Evolutionary conservation across 2,888 invertebrate species (phyloP).

Genomic region (Chaetoderma sp.): DNA sequence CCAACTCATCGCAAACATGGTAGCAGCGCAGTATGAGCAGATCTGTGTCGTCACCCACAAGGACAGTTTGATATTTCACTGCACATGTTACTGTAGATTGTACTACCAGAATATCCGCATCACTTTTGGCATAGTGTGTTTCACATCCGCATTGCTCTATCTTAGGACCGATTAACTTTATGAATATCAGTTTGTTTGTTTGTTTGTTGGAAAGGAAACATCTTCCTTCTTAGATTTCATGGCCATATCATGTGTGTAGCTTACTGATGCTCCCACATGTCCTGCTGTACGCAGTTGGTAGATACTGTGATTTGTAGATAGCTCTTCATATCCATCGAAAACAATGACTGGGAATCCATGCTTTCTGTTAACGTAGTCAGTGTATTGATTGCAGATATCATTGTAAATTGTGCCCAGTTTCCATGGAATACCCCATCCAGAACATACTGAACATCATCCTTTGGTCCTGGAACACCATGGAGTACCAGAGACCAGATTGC

Average conservation of each 20-base stretch:
- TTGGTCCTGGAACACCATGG: neutral
- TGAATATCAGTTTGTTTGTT: too few species aligned
- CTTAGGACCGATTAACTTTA: too few species aligned
- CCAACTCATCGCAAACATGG: too few species aligned
- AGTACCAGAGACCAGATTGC: constrained; percentile 6
- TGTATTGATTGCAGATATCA: constrained; percentile 4
- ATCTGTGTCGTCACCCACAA: too few species aligned
- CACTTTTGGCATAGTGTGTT: too few species aligned
- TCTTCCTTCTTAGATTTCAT: constrained; percentile 20
- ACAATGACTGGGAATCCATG: constrained; percentile 19
- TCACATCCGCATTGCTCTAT: too few species aligned
- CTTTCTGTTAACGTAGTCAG: constrained; percentile 14
- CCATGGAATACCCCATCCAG: constrained; percentile 19
- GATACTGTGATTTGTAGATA: constrained; percentile 26
- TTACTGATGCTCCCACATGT: constrained; percentile 17
- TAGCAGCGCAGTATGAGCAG: too few species aligned
- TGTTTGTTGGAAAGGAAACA: too few species aligned
- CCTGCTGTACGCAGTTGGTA: constrained; percentile 16
- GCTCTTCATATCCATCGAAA: constrained; percentile 31
- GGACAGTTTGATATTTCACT: too few species aligned
- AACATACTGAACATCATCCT: neutral
- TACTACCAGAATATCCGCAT: too few species aligned
- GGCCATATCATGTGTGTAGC: constrained; percentile 22
- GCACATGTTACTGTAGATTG: too few species aligned
- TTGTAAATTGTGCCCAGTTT: constrained; percentile 13